Conservation (phyloP, 2,113 vertebrate species). For the Coryphaenoides rupestris region DNA sequence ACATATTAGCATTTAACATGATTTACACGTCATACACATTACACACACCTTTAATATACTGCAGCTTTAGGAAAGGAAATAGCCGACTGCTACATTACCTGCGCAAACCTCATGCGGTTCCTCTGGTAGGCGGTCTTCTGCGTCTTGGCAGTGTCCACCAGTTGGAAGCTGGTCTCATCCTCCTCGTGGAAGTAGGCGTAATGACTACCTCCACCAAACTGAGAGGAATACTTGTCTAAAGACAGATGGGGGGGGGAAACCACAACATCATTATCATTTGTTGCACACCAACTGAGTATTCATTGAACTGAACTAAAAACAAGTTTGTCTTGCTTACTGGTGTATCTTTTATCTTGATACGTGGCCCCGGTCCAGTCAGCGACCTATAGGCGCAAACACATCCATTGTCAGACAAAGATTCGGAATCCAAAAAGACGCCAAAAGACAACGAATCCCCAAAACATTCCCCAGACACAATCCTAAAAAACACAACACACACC, state of each 20-base stretch:
- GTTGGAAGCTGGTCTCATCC: slow-evolving; percentile 95
- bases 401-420: not conserved
- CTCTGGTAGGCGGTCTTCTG: slow-evolving; percentile 98
- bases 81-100: slow-evolving; percentile 72
- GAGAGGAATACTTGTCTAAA: slow-evolving; percentile 94
- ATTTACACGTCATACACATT: no score
- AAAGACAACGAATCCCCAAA: not conserved
- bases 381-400: slow-evolving; percentile 75
- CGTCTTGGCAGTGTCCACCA: slow-evolving; percentile 93
- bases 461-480: no score
- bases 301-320: no score
- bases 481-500: slow-evolving; percentile 58
- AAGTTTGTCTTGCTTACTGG: slow-evolving; percentile 79
- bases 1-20: no score
- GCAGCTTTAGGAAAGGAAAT: not conserved
- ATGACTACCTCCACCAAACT: slow-evolving; percentile 95
- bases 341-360: slow-evolving; percentile 98
- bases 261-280: slow-evolving; percentile 8
- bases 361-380: slow-evolving; percentile 98
- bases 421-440: no score
- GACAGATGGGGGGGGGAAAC: not conserved
- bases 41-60: not conserved
- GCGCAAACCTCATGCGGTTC: slow-evolving; percentile 96
- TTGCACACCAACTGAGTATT: no score
- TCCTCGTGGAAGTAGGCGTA: slow-evolving; percentile 98